These are phyloP conservation scores for Uria lomvia DNA, from an alignment of 2,113 vertebrate genomes.

Conservation along the genomic window DNA sequence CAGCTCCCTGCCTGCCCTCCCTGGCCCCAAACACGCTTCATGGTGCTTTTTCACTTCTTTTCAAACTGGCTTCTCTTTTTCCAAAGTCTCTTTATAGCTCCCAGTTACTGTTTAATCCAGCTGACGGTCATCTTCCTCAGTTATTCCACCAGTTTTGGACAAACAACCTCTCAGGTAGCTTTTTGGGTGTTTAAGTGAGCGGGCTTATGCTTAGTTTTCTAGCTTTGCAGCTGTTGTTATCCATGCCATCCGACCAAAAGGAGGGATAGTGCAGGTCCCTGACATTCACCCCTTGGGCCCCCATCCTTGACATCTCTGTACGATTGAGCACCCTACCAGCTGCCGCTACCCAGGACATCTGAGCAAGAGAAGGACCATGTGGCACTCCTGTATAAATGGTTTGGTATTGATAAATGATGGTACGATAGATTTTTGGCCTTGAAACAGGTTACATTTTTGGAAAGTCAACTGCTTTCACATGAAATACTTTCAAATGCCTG, in stretches of 20 bases:
- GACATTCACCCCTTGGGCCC: not conserved
- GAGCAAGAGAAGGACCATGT: not conserved
- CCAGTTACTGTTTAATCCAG: not conserved
- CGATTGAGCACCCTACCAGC: not conserved
- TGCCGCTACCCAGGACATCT: not conserved
- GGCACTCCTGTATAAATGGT: not conserved
- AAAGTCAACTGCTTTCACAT: not conserved
- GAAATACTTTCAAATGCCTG: not conserved
- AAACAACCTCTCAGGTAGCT: not conserved
- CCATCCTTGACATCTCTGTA: not conserved
- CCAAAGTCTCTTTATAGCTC: not conserved
- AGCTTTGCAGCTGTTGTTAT: not conserved
- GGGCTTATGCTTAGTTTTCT: not conserved
- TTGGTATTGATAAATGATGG: not conserved
- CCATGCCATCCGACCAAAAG: not conserved
- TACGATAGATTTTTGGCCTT: not conserved
- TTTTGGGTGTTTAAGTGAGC: not conserved
- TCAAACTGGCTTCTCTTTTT: not conserved
- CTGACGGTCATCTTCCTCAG: not conserved
- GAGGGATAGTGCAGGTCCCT: not conserved
- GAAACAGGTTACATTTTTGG: not conserved
- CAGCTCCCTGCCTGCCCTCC: not conserved
- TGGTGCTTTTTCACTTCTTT: not conserved
- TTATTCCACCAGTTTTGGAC: not conserved
- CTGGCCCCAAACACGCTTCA: fast-evolving